Conservation (phyloP, 2,797 vertebrate species). For the Enteromius unitaeniatus region DNA sequence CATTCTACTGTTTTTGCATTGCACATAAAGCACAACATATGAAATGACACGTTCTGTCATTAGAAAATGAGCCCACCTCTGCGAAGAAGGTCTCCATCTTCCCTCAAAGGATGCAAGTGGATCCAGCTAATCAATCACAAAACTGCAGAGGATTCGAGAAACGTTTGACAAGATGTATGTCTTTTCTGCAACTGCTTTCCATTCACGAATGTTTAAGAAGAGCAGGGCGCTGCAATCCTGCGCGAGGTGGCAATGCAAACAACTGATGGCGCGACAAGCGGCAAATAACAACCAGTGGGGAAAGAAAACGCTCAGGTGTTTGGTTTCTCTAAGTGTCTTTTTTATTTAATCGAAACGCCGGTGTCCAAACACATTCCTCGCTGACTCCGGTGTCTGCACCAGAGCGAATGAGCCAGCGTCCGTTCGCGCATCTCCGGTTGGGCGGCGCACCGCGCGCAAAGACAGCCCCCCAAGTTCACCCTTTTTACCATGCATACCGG, state of each 20-base stretch:
- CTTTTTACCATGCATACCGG: constrained; percentile 41
- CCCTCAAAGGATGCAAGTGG: constrained; percentile 40
- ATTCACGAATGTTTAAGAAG: constrained; percentile 30
- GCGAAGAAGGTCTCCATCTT: constrained; percentile 81
- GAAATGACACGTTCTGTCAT: neutral
- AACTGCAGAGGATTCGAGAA: constrained; percentile 32
- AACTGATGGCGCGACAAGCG: neutral
- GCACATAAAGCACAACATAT: neutral
- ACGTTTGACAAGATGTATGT: constrained; percentile 26
- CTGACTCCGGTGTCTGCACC: constrained; percentile 39
- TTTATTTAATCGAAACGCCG: constrained; percentile 11
- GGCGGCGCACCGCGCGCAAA: constrained; percentile 53
- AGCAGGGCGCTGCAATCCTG: constrained; percentile 29
- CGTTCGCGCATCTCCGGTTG: constrained; percentile 44
- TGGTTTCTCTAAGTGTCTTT: neutral
- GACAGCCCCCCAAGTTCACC: constrained; percentile 45
- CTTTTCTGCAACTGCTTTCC: constrained; percentile 43
- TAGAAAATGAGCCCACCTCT: constrained; percentile 72
- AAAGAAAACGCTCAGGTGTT: constrained; percentile 11
- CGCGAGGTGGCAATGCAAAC: constrained; percentile 27
- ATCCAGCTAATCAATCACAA: constrained; percentile 51
- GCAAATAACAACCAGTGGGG: neutral
- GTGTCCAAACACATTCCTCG: neutral
- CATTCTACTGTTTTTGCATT: neutral
- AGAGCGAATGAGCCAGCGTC: constrained; percentile 54